Evolutionary conservation across 2,113 vertebrate species (phyloP), one percentile per base, ranked within the genome.

Genomic region (Todiramphus chloris): DNA sequence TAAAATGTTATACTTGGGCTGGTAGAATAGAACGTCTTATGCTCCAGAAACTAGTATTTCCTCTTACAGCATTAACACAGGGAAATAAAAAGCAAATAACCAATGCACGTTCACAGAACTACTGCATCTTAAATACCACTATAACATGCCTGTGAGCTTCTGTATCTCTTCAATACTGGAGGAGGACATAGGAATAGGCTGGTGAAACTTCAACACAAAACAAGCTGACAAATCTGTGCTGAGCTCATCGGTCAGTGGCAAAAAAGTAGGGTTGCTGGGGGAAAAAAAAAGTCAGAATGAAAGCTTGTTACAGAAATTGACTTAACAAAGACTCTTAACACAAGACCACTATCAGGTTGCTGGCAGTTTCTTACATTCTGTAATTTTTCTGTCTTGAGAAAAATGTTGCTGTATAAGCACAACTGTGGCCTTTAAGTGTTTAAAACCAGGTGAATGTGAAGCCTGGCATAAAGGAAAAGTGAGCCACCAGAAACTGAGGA

Each of bases 161-260:
- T 97, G 90, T 85, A 99, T 96, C 51, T 96, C 96, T 64, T 98
- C 90, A 35, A 99, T 96, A 83, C 96, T 98, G 51, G 90, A 96
- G 33, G 11, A 85, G 75, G 95, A 95, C 83, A 98, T 50, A 5
- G 98, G 98, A 37, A 98, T 63, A 24, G 98, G 96, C 6, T 98
- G 97, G 43, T 98, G 94, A 89, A 99, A 98, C 55, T 88, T 98
- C 74, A 99, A 93, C 87, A 98, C 94, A 93, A 99, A 99, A 83
- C 91, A 97, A 76, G 98, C 98, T 18, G 98, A 95, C 59, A 99
- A 93, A 23, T 83, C 91, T 87, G 97, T 94, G 35, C 95, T 82
- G 39, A 95, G 58, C 33, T 95, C 96, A 41, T 98, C 97, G 39
- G 83, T 93, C 70, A 98, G 24, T 5, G 97, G 91, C 79, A 93